phyloP scores from a whole-genome alignment of 2,888 invertebrate genomes.

The Caprella mutica region DNA sequence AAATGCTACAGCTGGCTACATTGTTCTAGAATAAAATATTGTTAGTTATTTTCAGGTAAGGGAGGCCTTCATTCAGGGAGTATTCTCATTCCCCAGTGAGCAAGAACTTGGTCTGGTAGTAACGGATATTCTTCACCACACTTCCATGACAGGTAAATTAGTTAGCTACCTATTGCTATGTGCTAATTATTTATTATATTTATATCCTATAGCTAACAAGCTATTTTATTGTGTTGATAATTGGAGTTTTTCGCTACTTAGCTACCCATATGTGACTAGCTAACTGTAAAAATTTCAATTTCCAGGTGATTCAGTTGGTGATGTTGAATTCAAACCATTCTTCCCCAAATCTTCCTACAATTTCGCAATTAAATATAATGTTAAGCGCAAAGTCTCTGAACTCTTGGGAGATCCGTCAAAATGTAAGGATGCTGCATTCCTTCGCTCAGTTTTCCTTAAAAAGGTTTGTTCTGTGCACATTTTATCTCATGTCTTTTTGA shows the following conservation, averaged over 20 bases:
- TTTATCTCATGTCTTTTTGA: too few species aligned
- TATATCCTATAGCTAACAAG: too few species aligned
- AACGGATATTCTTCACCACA: constrained; percentile 73
- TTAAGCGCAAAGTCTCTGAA: constrained; percentile 23
- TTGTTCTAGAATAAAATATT: too few species aligned
- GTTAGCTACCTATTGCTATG: not conserved
- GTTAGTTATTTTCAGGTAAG: too few species aligned
- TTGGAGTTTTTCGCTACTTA: too few species aligned
- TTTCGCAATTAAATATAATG: constrained; percentile 22
- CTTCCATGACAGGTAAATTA: constrained; percentile 48
- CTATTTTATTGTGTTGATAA: too few species aligned
- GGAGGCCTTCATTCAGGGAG: constrained; percentile 65
- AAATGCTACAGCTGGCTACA: too few species aligned
- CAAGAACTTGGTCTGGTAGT: constrained; percentile 73
- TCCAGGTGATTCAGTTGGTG: constrained; percentile 19
- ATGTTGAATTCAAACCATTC: constrained; percentile 24
- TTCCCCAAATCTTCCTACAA: constrained; percentile 24
- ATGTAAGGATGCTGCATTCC: constrained; percentile 11
- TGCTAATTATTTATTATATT: too few species aligned
- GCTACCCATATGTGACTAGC: too few species aligned
- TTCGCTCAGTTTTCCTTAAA: constrained; percentile 18
- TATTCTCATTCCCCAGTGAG: constrained; percentile 63
- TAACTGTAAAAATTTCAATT: too few species aligned
- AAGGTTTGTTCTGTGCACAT: too few species aligned
- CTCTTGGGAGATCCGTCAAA: constrained; percentile 7